Conservation (phyloP, 37 sponge, comb jelly and placozoan species). For the Oscarella lobularis region DNA sequence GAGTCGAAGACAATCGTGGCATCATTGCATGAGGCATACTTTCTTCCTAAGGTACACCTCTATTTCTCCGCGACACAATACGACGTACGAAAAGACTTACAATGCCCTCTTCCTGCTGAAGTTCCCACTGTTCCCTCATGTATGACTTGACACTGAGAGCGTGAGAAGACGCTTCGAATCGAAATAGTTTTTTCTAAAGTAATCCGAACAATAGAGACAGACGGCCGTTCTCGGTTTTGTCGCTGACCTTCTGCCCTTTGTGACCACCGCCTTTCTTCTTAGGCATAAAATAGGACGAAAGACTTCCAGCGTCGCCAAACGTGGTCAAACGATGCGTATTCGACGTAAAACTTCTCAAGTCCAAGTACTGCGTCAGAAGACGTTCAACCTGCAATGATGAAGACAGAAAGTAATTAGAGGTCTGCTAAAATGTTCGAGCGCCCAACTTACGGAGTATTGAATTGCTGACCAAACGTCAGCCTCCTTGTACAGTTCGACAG, state of each 20-base stretch:
- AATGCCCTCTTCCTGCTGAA: not conserved
- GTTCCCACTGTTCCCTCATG: conserved; percentile 48
- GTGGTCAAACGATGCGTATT: not conserved
- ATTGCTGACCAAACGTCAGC: conserved; percentile 58
- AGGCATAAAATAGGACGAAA: not conserved
- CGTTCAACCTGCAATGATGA: not conserved
- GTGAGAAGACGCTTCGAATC: conserved; percentile 58
- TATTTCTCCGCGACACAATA: too few relatives aligned
- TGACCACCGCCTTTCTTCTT: not conserved
- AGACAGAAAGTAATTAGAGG: not conserved
- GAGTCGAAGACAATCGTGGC: not conserved
- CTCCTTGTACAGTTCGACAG: conserved; percentile 32
- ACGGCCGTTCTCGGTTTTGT: too few relatives aligned
- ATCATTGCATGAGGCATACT: too few relatives aligned
- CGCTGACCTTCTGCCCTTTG: not conserved
- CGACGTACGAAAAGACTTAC: too few relatives aligned
- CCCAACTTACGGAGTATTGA: conserved; percentile 49
- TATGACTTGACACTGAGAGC: conserved; percentile 65
- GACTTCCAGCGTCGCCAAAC: not conserved
- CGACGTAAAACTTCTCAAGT: not conserved
- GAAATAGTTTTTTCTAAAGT: conserved; percentile 29
- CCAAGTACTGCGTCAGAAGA: not conserved
- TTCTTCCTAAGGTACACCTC: too few relatives aligned
- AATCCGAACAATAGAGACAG: not conserved
- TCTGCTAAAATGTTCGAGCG: not conserved